Evolutionary conservation across 2,113 vertebrate species (phyloP).

Genomic region (Opisthocomus hoazin): DNA sequence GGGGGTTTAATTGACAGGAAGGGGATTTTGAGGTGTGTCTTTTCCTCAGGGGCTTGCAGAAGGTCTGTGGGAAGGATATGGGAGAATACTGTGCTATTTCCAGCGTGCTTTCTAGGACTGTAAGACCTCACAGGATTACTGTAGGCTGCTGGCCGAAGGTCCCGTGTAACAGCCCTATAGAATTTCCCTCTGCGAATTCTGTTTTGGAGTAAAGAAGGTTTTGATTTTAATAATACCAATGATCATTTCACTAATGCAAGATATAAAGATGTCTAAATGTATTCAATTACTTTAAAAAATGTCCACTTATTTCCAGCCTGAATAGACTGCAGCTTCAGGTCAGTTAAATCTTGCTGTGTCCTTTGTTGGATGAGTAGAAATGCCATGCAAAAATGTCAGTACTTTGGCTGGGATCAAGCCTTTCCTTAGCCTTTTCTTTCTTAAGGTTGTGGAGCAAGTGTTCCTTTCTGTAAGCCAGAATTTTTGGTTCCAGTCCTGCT

Average conservation of each 20-base stretch:
- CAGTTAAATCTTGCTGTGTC: not conserved
- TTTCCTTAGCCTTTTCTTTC: not conserved
- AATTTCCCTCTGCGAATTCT: not conserved
- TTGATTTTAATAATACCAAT: not conserved
- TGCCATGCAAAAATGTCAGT: not conserved
- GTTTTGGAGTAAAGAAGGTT: not conserved
- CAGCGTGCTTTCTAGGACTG: not conserved
- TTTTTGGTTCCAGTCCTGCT: not conserved
- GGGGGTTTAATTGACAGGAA: not conserved
- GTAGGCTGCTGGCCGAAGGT: not conserved
- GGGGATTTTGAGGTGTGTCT: not conserved
- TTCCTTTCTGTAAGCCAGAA: not conserved
- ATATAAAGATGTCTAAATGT: not conserved
- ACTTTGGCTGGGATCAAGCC: not conserved
- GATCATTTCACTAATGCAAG: not conserved
- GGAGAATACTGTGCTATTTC: not conserved
- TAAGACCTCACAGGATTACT: not conserved
- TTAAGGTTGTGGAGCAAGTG: not conserved
- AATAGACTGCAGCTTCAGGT: not conserved
- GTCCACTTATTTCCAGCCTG: not conserved
- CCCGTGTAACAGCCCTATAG: not conserved
- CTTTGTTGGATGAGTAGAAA: not conserved
- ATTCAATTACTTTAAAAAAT: not conserved
- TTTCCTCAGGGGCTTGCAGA: not conserved
- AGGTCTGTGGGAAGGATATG: not conserved